Conservation (phyloP, 2,888 invertebrate species). For the Malthinus seriepunctatus region DNA sequence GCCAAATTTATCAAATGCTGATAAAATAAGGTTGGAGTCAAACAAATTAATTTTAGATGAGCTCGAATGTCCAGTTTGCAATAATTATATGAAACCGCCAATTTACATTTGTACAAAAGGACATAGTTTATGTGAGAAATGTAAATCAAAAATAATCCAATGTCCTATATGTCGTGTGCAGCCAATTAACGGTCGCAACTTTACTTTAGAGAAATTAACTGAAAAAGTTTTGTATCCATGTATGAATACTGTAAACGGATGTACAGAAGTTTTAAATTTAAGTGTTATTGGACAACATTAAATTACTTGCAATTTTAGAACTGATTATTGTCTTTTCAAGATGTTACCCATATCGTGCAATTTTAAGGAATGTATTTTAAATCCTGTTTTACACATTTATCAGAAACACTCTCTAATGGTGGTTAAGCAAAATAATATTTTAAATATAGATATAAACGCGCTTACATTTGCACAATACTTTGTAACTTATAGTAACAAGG, state of each 20-base stretch:
- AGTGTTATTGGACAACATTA: background rate
- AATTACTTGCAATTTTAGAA: no score
- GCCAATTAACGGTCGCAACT: constrained; percentile 2
- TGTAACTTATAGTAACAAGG: no score
- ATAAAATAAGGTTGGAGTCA: constrained; percentile 8
- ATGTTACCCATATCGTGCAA: no score
- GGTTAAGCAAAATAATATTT: background rate
- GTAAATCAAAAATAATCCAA: constrained; percentile 6
- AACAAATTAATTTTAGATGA: constrained; percentile 3
- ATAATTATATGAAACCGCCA: constrained; percentile 15
- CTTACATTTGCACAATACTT: no score
- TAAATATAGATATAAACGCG: no score
- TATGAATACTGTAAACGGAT: no score
- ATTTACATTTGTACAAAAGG: constrained; percentile 9
- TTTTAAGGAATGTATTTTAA: background rate
- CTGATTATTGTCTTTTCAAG: no score
- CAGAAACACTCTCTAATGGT: no score
- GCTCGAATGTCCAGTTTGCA: no score
- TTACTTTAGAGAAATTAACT: constrained; percentile 7
- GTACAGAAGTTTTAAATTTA: no score
- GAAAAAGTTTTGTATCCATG: no score
- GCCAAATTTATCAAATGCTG: background rate
- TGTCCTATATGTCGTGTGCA: constrained; percentile 12
- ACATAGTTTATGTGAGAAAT: constrained; percentile 13
- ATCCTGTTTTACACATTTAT: background rate